Conservation (phyloP, 2,888 invertebrate species). For the Mesochorus sp. region DNA sequence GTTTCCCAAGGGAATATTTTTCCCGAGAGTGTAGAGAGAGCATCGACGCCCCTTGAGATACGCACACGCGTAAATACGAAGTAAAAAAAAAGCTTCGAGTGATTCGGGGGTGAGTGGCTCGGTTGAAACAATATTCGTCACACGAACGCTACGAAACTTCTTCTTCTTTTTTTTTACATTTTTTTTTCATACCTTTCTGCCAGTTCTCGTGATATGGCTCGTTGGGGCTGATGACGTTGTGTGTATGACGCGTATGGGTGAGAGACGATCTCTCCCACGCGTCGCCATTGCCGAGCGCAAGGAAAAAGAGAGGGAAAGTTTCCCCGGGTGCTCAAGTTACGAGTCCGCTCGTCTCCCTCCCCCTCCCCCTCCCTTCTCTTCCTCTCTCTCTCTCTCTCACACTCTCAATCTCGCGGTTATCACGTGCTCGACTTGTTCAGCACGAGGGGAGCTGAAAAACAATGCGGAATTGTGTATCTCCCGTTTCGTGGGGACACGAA, state of each 20-base stretch:
- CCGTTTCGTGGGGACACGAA: not conserved
- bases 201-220: slow-evolving; percentile 6
- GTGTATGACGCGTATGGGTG: slow-evolving; percentile 7
- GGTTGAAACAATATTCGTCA: slow-evolving; percentile 56
- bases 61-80: not conserved
- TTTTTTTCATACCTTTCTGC: slow-evolving; percentile 5
- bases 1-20: not conserved
- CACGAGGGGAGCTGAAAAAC: slow-evolving; percentile 60
- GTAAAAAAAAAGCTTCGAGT: not conserved
- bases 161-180: not conserved
- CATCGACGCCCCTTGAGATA: not conserved
- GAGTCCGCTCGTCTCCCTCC: slow-evolving; percentile 24
- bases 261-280: slow-evolving; percentile 15
- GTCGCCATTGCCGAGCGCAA: no score
- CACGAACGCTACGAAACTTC: slow-evolving; percentile 44
- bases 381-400: slow-evolving; percentile 3
- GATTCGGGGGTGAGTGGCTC: not conserved
- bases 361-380: slow-evolving; percentile 6
- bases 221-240: slow-evolving; percentile 33
- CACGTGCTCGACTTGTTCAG: slow-evolving; percentile 57
- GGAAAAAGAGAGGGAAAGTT: slow-evolving; percentile 4
- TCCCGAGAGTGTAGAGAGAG: not conserved
- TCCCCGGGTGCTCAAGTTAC: slow-evolving; percentile 52
- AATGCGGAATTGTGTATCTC: slow-evolving; percentile 6
- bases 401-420: slow-evolving; percentile 38